These are phyloP conservation scores for Ambastaia sidthimunki DNA, from an alignment of 2,797 vertebrate species.

Conservation along the genomic window DNA sequence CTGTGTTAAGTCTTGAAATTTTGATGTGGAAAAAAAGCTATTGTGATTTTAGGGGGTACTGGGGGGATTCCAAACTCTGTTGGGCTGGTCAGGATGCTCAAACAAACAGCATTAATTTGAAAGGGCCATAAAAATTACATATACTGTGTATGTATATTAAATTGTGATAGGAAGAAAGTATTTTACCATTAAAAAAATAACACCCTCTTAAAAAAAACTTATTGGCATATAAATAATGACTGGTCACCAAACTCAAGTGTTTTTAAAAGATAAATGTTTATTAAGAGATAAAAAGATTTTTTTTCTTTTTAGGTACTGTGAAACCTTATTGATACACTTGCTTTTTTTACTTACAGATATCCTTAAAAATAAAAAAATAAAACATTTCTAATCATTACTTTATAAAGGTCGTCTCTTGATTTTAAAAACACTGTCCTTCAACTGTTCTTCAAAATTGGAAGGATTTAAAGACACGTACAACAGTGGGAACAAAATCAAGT, in stretches of 20 bases:
- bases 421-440: conserved; percentile 56
- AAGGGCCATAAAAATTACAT: too few relatives aligned
- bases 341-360: conserved; percentile 66
- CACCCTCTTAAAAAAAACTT: too few relatives aligned
- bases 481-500: conserved; percentile 17
- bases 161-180: too few relatives aligned
- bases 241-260: conserved; percentile 30
- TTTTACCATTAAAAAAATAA: too few relatives aligned
- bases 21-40: neutral
- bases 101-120: too few relatives aligned
- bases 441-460: conserved; percentile 63
- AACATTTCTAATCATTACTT: conserved; percentile 69
- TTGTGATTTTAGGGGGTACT: too few relatives aligned
- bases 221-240: neutral
- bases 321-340: conserved; percentile 73
- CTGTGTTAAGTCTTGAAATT: neutral
- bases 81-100: neutral
- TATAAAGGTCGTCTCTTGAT: conserved; percentile 67
- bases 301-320: conserved; percentile 62
- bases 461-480: conserved; percentile 30
- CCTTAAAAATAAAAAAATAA: conserved; percentile 73
- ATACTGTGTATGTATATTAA: too few relatives aligned
- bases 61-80: neutral
- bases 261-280: conserved; percentile 79
- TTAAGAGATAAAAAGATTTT: conserved; percentile 74